Evolutionary conservation across 2,888 invertebrate species (phyloP).

Genomic region (Lycophotia porphyrea): DNA sequence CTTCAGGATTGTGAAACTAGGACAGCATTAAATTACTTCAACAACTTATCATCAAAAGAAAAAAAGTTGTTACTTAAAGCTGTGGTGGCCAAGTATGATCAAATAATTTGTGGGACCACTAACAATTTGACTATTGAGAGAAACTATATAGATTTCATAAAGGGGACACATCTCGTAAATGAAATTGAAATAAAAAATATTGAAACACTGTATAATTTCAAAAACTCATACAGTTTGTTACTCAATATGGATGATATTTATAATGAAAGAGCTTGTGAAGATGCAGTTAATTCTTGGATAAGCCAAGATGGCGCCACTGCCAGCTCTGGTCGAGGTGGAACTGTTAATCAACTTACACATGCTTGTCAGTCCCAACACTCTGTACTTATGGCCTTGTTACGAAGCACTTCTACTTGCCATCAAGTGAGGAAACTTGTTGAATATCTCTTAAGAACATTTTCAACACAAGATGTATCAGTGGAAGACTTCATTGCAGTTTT

Average conservation of each 20-base stretch:
- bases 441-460: conserved; percentile 72
- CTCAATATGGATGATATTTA: conserved; percentile 79
- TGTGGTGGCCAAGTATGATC: conserved; percentile 83
- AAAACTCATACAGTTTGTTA: conserved; percentile 80
- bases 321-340: conserved; percentile 76
- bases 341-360: conserved; percentile 76
- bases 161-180: conserved; percentile 79
- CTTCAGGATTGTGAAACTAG: conserved; percentile 82
- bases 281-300: conserved; percentile 73
- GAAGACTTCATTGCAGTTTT: conserved; percentile 69
- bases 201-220: conserved; percentile 84
- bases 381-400: conserved; percentile 75
- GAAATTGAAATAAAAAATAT: conserved; percentile 76
- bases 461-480: conserved; percentile 54
- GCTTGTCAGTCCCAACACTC: conserved; percentile 72
- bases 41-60: conserved; percentile 74
- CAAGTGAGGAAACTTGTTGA: conserved; percentile 81
- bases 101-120: conserved; percentile 76
- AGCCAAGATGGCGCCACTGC: conserved; percentile 67
- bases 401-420: conserved; percentile 79
- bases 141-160: conserved; percentile 87
- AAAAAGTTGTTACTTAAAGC: conserved; percentile 80
- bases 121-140: conserved; percentile 77
- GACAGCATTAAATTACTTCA: conserved; percentile 81
- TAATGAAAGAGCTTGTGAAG: conserved; percentile 74